Evolutionary conservation across 2,888 invertebrate genomes (phyloP), one percentile per base, ranked within the genome.

Genomic region (Liodrosophila aerea): DNA sequence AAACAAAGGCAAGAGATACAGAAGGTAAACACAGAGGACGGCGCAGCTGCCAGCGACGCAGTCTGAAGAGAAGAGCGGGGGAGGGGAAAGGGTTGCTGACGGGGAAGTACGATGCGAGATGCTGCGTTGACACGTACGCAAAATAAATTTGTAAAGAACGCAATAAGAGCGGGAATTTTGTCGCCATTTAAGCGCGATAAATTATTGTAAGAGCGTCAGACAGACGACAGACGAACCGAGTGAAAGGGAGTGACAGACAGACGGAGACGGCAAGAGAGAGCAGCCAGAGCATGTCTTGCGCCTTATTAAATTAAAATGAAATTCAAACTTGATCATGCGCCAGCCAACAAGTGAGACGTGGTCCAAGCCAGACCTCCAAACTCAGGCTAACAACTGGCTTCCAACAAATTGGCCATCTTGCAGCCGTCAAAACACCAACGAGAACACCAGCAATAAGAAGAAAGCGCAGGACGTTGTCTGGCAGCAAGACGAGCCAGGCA

Each of bases 161-260:
- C 83, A 78, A 78, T 78, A 78, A 78, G 83, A 78, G 85, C 65
- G 76, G 74, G 68, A 83, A 82, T 78, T 85, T 78, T 78, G 78
- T 82, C 85, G 85, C 83, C 85, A 85, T 78, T 78, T 82, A 85
- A 78, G 80, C 76, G 83, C 80, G 76, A 77, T 84, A 77, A 81
- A 77, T 84, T 76, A 84, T 80, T 73, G 84, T 57, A 60, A 59
- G 53, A 60, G 69, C 18, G 46, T 62, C 40, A 59, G 40, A 61
- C 34, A 47, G 49, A 34, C 18, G 16, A 5, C 16, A 2, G 3
- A 31, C 5, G 22, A n/a, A 34, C 27, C 13, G 3, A 8, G 15
- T 36, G 36, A 4, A 7, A 39, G 12, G n/a, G 22, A 41, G 5
- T n/a, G 36, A 16, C 29, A 44, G 15, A 33, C 1, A 16, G 15